Evolutionary conservation across 2,797 vertebrate species (phyloP).

Genomic region (Rhyacichthys aspro): DNA sequence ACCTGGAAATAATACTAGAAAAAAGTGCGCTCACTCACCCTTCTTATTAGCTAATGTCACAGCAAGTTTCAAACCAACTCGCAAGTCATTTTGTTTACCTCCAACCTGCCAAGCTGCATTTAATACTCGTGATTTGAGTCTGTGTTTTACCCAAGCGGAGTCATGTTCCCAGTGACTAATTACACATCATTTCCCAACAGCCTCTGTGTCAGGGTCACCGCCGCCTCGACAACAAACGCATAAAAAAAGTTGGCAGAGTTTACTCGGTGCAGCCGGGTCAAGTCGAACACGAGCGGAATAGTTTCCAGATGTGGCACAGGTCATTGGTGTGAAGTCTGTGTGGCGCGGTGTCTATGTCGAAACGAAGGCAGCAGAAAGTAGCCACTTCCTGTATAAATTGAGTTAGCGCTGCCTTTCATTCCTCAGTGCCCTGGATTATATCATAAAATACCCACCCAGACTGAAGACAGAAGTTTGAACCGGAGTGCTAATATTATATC

Average conservation of each 20-base stretch:
- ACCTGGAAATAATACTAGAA: not conserved
- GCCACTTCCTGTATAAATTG: constrained; percentile 93
- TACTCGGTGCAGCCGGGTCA: constrained; percentile 92
- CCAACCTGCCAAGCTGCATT: constrained; percentile 24
- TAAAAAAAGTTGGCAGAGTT: constrained; percentile 86
- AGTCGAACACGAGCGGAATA: constrained; percentile 92
- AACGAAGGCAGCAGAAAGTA: constrained; percentile 90
- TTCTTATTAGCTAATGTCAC: constrained; percentile 37
- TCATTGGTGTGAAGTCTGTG: constrained; percentile 80
- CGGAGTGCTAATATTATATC: not conserved
- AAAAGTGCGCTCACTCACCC: no score
- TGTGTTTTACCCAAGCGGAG: constrained; percentile 65
- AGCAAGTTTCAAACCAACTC: constrained; percentile 42
- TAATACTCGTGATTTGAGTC: constrained; percentile 42
- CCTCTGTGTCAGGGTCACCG: constrained; percentile 80
- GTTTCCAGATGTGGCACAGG: constrained; percentile 93
- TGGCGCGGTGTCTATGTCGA: constrained; percentile 85
- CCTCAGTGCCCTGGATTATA: constrained; percentile 85
- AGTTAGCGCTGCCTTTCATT: constrained; percentile 87
- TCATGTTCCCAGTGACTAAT: constrained; percentile 84
- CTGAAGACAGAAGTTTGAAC: constrained; percentile 22
- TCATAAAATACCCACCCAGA: constrained; percentile 70
- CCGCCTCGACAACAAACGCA: constrained; percentile 84
- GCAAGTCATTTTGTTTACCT: constrained; percentile 10
- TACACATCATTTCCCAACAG: constrained; percentile 85